Base-by-base conservation (phyloP, 2,113 vertebrate genomes). In the Syngnathoides biaculeatus region DNA sequence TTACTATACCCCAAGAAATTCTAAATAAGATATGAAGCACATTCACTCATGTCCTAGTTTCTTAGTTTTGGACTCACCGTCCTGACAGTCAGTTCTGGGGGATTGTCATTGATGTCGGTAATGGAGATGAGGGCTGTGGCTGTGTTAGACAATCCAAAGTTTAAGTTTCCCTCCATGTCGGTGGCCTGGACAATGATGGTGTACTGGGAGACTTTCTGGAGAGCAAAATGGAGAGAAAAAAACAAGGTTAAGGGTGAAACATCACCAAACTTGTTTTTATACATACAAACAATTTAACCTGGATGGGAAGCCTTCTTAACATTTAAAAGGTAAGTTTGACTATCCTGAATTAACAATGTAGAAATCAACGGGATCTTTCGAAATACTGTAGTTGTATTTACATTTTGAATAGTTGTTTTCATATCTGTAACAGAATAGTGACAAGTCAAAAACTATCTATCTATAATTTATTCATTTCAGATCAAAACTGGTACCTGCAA, bases 151-250 rank as follows among this genome's bases (percentile, higher is more conserved):
- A 99, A 93, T 47, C 97, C 97, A 0, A 96, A 97, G 91, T 97
- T 98, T 0, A 96, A 86, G 65, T 96, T 99, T 12, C 97, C 97
- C 78, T 99, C 97, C 96, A 99, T 99, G 82, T 98, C 96, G 0
- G 96, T 99, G 76, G 96, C 97, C 88, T 98, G 96, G 62, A 99
- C 82, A 8, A 97, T 97, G 82, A 99, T 92, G 0, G 93, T 94
- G 70, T 98, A 98, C 89, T 98, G 96, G 65, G 97, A 95, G 57
- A 99, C 97, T 94, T 97, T 98, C 96, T 98, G 88, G 65, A 74
- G 59, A 62, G 45, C 75, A 30, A 71, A 38, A 5, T 4, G 64
- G 61, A 42, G 27, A 79, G 58, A 56, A 78, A 45, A 48, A 68
- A 67, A 20, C 14, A 64, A 27, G 42, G 2, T 71, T 3, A 74